Base-by-base conservation (phyloP, 1,140 invertebrate genomes). In the Anastrepha obliqua region DNA sequence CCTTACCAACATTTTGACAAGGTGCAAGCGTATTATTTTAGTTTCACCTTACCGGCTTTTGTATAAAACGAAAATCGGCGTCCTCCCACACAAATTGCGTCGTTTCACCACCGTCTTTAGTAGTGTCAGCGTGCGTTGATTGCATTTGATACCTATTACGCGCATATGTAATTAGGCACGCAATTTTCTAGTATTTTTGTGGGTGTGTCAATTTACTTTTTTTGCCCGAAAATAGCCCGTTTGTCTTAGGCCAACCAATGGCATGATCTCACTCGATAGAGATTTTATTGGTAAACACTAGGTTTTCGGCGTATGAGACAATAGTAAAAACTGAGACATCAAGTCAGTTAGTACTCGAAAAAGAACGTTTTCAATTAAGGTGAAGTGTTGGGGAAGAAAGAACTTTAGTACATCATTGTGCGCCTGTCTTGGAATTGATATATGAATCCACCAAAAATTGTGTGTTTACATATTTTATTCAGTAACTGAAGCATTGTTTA, bases 231-330 rank as follows among this genome's bases (percentile, higher is more conserved):
- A 47, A 47, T 74, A 47, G 74, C 17, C 7, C 51, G 20, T 2
- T 8, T 55, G 47, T 58, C 74, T 81, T 81, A 2, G n/a, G 2
- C 47, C 5, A 81, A 81, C 8, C 7, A n/a, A 55, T 29, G 8
- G 74, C 74, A 81, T 81, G 74, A 81, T 47, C 74, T 81, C 74
- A 81, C 74, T 17, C 47, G 55, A 81, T 81, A 81, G n/a, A 20
- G 17, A 81, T 81, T 81, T 81, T 81, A 55, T 81, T 15, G 42
- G 7, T 15, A 7, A 74, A 29, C 15, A 51, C 29, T 29, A 58
- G 20, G 9, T 51, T 58, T 81, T 81, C 74, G 7, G 15, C 44
- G 15, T 8, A 55, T 47, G 20, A 29, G n/a, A 9, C 17, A 20
- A 81, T 81, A 81, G 51, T 20, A 42, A n/a, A 29, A 55, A 55